Base-by-base conservation (phyloP, 2,888 invertebrate genomes). In the Phyllotreta striolata region DNA sequence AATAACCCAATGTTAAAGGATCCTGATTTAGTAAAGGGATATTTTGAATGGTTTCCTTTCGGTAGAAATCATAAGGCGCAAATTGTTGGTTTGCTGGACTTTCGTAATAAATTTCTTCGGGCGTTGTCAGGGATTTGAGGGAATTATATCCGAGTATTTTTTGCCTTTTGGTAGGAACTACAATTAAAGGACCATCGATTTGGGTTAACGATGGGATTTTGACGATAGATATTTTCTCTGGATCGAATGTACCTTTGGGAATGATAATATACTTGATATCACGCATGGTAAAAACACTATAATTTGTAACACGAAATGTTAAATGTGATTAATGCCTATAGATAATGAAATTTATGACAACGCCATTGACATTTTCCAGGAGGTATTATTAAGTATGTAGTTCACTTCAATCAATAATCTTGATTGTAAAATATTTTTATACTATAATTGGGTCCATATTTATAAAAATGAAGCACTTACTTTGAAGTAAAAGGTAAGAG, bases 201-300 rank as follows among this genome's bases (percentile, higher is more conserved):
- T 38, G 38, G 6, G 34, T 38, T 38, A 52, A 38, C 7, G 52
- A 38, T 10, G 52, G 52, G 6, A 52, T 5, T 52, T 39, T 52
- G 7, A 52, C 52, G 13, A 52, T 52, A 6, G 52, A 13, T 37
- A 39, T 52, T 14, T 52, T 14, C 14, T 8, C 13, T 38, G 52
- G 52, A 52, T 52, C 38, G 3, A 52, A 6, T 6, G 39, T 38
- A 7, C 52, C 52, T 52, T 52, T 52, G 8, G 52, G 52, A 38
- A 52, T 52, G 9, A 52, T 52, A 12, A 52, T 52, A 12, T 39
- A 52, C 39, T 14, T 52, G 0, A 8, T 52, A 39, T 38, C 39
- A 8, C 38, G 52, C 52, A 52, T 52, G 10, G 39, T 52, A 8
- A 47, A 5, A 47, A 47, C 49, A 49, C 49, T 49, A 35, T 12